These are phyloP conservation scores for Paradoxurus hermaphroditus DNA, from an alignment of 2,113 vertebrate genomes.

Conservation along the genomic window DNA sequence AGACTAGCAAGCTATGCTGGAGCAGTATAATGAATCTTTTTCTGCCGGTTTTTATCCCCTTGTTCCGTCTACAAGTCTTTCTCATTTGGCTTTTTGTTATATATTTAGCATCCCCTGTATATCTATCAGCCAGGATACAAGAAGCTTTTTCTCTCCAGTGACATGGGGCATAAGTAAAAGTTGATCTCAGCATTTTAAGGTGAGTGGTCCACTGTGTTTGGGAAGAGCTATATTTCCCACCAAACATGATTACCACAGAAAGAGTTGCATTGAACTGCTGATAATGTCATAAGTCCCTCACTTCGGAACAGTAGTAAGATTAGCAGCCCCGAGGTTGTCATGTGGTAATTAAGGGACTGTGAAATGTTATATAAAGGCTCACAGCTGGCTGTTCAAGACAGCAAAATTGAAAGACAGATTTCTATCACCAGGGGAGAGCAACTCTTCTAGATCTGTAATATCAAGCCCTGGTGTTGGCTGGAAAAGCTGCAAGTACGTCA, in stretches of 20 bases:
- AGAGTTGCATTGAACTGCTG: constrained; percentile 51
- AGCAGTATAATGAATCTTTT: neutral
- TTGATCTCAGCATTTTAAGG: constrained; percentile 39
- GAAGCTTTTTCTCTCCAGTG: constrained; percentile 9
- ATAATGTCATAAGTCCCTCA: constrained; percentile 57
- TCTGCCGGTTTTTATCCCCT: neutral
- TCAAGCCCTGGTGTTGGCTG: constrained; percentile 32
- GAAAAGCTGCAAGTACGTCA: constrained; percentile 57
- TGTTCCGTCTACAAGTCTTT: neutral
- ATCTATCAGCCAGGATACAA: neutral
- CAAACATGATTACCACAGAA: constrained; percentile 65
- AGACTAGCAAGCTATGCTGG: neutral
- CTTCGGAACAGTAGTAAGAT: constrained; percentile 45
- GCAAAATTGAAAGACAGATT: constrained; percentile 79
- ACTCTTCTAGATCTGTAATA: constrained; percentile 56
- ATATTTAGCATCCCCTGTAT: neutral
- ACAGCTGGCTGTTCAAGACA: constrained; percentile 74
- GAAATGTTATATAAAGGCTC: constrained; percentile 77
- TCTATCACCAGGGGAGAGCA: constrained; percentile 73
- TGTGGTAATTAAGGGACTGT: constrained; percentile 78
- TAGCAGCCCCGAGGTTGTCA: constrained; percentile 72
- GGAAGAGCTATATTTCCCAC: constrained; percentile 61
- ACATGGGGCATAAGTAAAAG: neutral
- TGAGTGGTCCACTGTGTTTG: constrained; percentile 6
- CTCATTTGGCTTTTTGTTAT: neutral